Conservation (phyloP, 2,888 invertebrate species). For the Nomada ruficornis region DNA sequence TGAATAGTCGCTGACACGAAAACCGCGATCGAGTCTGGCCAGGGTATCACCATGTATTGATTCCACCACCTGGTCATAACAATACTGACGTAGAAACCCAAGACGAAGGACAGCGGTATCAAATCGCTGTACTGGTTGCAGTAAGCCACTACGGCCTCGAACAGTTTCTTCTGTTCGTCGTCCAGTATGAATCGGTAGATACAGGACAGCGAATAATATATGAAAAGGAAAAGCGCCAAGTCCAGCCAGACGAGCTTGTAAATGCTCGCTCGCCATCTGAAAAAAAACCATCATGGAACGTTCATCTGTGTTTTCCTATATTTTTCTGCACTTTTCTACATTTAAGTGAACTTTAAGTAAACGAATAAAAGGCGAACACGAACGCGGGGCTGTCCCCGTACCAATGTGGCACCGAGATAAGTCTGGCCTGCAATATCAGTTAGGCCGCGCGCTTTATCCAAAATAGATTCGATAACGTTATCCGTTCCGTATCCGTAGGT, state of each 20-base stretch:
- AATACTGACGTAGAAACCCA: slow-evolving; percentile 97
- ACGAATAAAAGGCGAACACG: no score
- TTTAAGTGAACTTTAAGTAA: no score
- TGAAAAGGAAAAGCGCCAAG: slow-evolving; percentile 90
- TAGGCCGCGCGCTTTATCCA: not conserved
- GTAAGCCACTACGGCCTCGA: slow-evolving; percentile 93
- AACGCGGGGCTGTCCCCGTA: no score
- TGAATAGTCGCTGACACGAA: slow-evolving; percentile 87
- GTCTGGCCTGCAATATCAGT: not conserved
- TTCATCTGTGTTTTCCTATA: no score
- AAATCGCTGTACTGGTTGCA: slow-evolving; percentile 94
- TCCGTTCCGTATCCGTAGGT: not conserved
- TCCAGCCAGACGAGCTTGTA: slow-evolving; percentile 98
- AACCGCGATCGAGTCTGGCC: slow-evolving; percentile 87
- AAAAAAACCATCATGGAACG: slow-evolving; percentile 76
- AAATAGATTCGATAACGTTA: not conserved
- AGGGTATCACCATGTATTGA: slow-evolving; percentile 86
- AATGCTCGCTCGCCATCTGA: slow-evolving; percentile 97
- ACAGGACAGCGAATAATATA: slow-evolving; percentile 92
- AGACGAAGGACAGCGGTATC: slow-evolving; percentile 96
- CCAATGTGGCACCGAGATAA: not conserved
- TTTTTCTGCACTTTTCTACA: no score
- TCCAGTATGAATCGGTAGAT: slow-evolving; percentile 90
- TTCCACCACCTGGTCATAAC: slow-evolving; percentile 96
- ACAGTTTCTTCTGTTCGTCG: slow-evolving; percentile 89